Evolutionary conservation across 2,888 invertebrate species (phyloP).

Genomic region (Autographa gamma): DNA sequence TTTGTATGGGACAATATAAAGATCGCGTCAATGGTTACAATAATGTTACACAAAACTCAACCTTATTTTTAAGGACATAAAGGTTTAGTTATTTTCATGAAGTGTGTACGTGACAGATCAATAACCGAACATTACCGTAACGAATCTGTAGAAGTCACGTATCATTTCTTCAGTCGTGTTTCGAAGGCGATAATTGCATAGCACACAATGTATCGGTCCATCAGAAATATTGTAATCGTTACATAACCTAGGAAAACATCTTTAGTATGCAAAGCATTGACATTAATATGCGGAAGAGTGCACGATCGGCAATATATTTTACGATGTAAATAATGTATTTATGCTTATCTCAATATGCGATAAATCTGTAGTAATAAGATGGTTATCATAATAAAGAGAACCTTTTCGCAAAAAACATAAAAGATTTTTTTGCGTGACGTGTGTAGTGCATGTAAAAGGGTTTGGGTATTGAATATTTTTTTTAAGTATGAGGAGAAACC

Average conservation of each 20-base stretch:
- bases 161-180: conserved; percentile 18
- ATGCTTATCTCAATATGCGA: conserved; percentile 3
- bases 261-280: conserved; percentile 20
- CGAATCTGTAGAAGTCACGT: conserved; percentile 6
- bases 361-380: not conserved
- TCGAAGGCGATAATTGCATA: conserved; percentile 18
- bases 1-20: not conserved
- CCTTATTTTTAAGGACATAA: not conserved
- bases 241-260: conserved; percentile 30
- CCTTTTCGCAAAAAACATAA: not conserved
- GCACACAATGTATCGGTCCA: conserved; percentile 11
- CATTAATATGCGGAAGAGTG: conserved; percentile 25
- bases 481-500: not conserved
- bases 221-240: conserved; percentile 25
- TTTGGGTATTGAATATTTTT: too few species aligned
- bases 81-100: not conserved
- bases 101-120: conserved; percentile 1
- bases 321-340: not conserved
- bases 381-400: not conserved
- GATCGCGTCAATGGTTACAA: not conserved
- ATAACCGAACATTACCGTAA: conserved; percentile 1
- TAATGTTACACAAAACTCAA: not conserved
- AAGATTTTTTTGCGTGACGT: not conserved
- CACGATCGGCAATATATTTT: conserved; percentile 8
- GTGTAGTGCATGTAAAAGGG: not conserved